Evolutionary conservation across 2,888 invertebrate species (phyloP).

Genomic region (Laothoe populi): DNA sequence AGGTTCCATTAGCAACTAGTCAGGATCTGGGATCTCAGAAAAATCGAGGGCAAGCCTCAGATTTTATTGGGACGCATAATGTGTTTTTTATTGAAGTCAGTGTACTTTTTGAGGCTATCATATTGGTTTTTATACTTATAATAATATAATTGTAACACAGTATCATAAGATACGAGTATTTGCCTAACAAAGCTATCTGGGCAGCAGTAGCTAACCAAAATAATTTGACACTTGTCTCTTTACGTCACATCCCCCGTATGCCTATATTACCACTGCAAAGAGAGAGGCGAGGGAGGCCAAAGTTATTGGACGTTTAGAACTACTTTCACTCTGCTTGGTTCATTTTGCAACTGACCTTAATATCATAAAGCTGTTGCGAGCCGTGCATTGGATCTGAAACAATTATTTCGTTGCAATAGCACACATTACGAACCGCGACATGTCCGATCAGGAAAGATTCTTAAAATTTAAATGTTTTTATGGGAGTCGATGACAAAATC

Average conservation of each 20-base stretch:
- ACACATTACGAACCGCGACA: constrained; percentile 18
- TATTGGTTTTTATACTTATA: no score
- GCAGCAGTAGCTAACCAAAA: constrained; percentile 26
- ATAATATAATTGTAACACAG: constrained; percentile 35
- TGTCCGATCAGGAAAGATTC: constrained; percentile 16
- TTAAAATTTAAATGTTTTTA: constrained; percentile 6
- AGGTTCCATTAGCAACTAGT: no score
- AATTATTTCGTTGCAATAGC: constrained; percentile 52
- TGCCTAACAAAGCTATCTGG: constrained; percentile 41
- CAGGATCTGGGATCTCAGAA: no score
- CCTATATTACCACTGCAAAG: background rate
- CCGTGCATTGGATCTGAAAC: constrained; percentile 51
- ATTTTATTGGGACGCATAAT: no score
- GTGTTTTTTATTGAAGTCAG: no score
- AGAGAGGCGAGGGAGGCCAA: constrained; percentile 37
- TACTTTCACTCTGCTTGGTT: constrained; percentile 61
- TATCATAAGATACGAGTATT: constrained; percentile 43
- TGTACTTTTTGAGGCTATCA: no score
- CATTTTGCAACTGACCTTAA: constrained; percentile 71
- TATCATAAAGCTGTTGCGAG: constrained; percentile 50
- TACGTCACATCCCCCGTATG: background rate
- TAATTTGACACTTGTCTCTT: constrained; percentile 6
- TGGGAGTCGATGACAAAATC: constrained; percentile 19
- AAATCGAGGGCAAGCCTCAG: no score
- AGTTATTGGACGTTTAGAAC: constrained; percentile 49